Base-by-base conservation (phyloP, 2,113 vertebrate genomes). In the Rhynchomys soricoides region DNA sequence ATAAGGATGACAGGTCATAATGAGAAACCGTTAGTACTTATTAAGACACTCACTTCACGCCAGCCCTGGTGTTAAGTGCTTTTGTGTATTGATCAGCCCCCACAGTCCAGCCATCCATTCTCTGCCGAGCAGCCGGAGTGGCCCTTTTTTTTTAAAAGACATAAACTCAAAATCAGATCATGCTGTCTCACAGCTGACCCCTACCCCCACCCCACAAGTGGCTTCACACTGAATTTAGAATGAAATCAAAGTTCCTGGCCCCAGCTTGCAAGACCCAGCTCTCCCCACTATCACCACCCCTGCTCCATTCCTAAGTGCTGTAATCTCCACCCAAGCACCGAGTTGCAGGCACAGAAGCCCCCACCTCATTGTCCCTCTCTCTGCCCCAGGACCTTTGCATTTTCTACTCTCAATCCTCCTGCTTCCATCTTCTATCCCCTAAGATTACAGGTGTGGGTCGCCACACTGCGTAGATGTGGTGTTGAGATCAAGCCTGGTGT, bases 61-160 rank as follows among this genome's bases (percentile, higher is more conserved):
- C 97, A 97, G 94, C 79, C 66, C 86, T 82, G 79, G 77, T 79
- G 95, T 92, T 96, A 97, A 97, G 96, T 97, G 97, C 96, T 97
- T 98, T 78, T 66, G n/a, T 11, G 73, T 91, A 97, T 95, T 93
- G 97, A 97, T 97, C 59, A 59, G 19, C 86, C 83, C 73, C 21
- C 66, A 43, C 48, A 55, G 12, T 81, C 89, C 95, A 94, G n/a
- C 89, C 52, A 91, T 96, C 91, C 62, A 86, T 96, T 92, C 92
- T 95, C 96, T 45, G 62, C 71, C 7, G 24, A 43, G 93, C 90
- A 77, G 97, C 70, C 68, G 6, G 82, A 96, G 90, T 86, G 79
- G 94, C 94, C 94, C 93, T 97, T 98, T 96, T 98, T 96, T 93
- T n/a, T n/a, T n/a, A n/a, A n/a, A 95, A 98, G 96, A 96, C 81